Evolutionary conservation across 1,140 invertebrate species (phyloP), one percentile per base, ranked within the genome.

Genomic region (Drosophila obscura): DNA sequence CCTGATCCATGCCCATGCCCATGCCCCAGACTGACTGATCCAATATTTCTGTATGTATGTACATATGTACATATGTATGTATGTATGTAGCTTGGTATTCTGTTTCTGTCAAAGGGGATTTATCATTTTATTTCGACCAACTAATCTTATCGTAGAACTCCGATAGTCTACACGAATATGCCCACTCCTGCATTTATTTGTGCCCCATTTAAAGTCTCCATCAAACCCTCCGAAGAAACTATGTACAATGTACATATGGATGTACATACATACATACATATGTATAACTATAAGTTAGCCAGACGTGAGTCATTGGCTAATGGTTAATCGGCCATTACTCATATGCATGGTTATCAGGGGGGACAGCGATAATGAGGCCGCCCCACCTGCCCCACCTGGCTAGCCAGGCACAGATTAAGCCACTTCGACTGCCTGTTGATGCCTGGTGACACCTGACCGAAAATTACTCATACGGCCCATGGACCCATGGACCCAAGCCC

Each of bases 301-400:
- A 31, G 5, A 13, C 9, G 35, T 68, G 65, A 68, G 19, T 69
- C 66, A 69, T 31, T 24, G 11, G 8, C 7, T 51, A 41, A 48
- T 28, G 45, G 46, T 39, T 53, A 72, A 46, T 55, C 60, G 22
- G 6, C 2, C 45, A 43, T 82, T 82, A 83, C 74, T 83, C 79
- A 82, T 83, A 78, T 74, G 74, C 49, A 45, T 50, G 22, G 63
- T 82, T 58, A 69, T 69, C 65, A 11, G 7, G 9, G 5, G 19
- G 4, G 9, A 24, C 31, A 35, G 22, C 59, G 62, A 66, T 66
- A 50, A 43, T 68, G 43, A 35, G 50, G 16, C 35, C 31, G 31
- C 31, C 31, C 28, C 2, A 31, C 7, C 28, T 31, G 31, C 15
- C 22, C 50, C 45, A 22, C 19, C 8, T 45, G 28, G 28, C 28